Evolutionary conservation across 2,113 vertebrate genomes (phyloP).

Genomic region (Pteruthius melanotis): DNA sequence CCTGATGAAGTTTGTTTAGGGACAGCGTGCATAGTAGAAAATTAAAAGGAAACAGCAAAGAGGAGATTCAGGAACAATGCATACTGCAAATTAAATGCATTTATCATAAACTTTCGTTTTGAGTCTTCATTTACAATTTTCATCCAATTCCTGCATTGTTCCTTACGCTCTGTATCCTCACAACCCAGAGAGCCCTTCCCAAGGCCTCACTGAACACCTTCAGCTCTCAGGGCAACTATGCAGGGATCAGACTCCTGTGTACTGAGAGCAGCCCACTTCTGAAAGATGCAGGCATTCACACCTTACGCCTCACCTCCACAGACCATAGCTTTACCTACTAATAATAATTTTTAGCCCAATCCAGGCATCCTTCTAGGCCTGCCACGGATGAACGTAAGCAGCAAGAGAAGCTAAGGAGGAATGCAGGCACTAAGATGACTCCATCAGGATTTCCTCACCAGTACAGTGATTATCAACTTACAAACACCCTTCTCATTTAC

Average conservation of each 20-base stretch:
- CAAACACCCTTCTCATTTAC: not conserved
- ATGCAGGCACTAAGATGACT: not conserved
- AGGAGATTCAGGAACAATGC: not conserved
- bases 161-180: not conserved
- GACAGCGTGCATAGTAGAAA: accelerated
- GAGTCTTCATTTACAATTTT: not conserved
- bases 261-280: not conserved
- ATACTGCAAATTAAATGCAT: not conserved
- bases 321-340: not conserved
- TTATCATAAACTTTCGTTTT: not conserved
- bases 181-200: not conserved
- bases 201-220: not conserved
- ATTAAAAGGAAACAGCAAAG: not conserved
- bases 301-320: not conserved
- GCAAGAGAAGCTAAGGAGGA: not conserved
- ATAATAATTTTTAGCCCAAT: not conserved
- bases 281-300: not conserved
- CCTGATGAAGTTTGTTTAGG: not conserved
- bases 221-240: accelerated
- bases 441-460: not conserved
- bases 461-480: not conserved
- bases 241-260: not conserved
- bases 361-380: not conserved
- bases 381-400: not conserved
- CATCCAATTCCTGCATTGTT: not conserved